phyloP scores from a whole-genome alignment of 1,140 invertebrate species.

The Drosophila sproati region DNA sequence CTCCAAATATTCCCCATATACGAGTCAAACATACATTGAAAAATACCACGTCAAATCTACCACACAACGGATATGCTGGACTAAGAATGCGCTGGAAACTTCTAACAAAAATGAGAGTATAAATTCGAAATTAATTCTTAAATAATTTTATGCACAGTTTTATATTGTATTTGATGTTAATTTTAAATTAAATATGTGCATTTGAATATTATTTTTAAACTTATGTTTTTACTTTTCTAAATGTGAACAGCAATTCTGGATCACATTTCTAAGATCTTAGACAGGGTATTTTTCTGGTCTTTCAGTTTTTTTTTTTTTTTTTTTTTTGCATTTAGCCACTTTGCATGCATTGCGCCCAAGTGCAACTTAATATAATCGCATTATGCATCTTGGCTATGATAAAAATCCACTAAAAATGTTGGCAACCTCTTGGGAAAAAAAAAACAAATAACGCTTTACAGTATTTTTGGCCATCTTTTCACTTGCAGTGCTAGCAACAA shows the following conservation, averaged over 20 bases:
- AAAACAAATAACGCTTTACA: slow-evolving; percentile 12
- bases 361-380: slow-evolving; percentile 45
- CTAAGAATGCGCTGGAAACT: too few species aligned
- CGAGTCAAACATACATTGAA: not conserved
- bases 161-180: too few species aligned
- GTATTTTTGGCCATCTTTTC: slow-evolving; percentile 16
- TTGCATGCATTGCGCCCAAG: slow-evolving; percentile 31
- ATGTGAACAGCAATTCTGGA: too few species aligned
- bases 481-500: not conserved
- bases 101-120: too few species aligned
- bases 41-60: not conserved
- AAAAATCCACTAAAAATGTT: slow-evolving; percentile 33
- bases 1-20: not conserved
- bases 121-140: too few species aligned
- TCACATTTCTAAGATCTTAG: not conserved
- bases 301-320: slow-evolving; percentile 15
- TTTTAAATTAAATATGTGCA: too few species aligned
- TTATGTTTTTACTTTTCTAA: too few species aligned
- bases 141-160: too few species aligned
- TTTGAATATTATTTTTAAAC: too few species aligned
- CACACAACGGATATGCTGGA: too few species aligned
- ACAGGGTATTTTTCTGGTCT: slow-evolving; percentile 13
- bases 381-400: slow-evolving; percentile 37
- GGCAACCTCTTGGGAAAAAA: slow-evolving; percentile 15
- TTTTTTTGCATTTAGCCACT: slow-evolving; percentile 6